Evolutionary conservation across 1,140 invertebrate species (phyloP), one percentile per base, ranked within the genome.

Genomic region (Parasteatoda tepidariorum): DNA sequence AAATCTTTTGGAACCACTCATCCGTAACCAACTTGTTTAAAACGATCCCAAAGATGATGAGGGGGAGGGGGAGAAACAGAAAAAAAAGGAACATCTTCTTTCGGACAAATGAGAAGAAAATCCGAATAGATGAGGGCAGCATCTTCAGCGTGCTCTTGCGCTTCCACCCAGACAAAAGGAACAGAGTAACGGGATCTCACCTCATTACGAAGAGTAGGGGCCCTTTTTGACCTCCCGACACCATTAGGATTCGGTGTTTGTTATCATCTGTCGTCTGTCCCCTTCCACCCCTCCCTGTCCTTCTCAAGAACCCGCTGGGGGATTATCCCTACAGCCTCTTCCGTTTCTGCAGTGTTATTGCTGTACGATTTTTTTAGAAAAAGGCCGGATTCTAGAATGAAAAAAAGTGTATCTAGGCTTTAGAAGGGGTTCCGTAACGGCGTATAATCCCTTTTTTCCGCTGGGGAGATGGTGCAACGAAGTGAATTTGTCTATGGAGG

Each of bases 231-330:
- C 73, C 73, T 62, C 33, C 54, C 57, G 57, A 75, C 73, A 75
- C 57, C 73, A 75, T 75, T 62, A 75, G 57, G 73, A 75, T 28
- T 28, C 68, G 59, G 73, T 75, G 73, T 75, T 75, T 75, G 71
- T 62, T 75, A 75, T 75, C 73, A 31, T 62, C 73, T 33, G 62
- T 33, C 62, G 31, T 62, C 57, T 54, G 57, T 22, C 73, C 30
- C 31, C 30, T 57, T 5, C 30, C n/a, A 13, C 22, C 15, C 64
- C 22, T 33, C 54, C 31, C 34, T 30, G 54, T 59, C 38, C 38
- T 48, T 18, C 18, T 48, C 38, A 48, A 48, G 38, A 48, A 13
- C 67, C 34, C 34, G 34, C 15, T 15, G 38, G 24, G 24, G 38
- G 38, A 48, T 68, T 70, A 41, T 68, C 31, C 38, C 41, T 18